phyloP scores from a whole-genome alignment of 2,797 vertebrate species.

The Hyperoplus immaculatus region DNA sequence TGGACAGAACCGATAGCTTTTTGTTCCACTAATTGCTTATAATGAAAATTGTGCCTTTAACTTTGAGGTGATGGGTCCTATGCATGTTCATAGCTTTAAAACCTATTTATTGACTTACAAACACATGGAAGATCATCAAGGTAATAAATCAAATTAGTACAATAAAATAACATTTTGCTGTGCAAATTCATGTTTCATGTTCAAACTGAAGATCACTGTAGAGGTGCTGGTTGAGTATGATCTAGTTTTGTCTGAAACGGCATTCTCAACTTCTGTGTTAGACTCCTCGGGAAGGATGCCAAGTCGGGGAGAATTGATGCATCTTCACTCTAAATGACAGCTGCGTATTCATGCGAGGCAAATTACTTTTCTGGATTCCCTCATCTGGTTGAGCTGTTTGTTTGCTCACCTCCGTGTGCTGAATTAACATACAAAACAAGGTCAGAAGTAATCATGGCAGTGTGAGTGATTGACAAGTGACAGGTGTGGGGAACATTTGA shows the following conservation, averaged over 20 bases:
- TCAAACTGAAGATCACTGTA: not conserved
- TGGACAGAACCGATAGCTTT: not conserved
- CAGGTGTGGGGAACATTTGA: conserved; percentile 38
- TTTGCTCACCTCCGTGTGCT: conserved; percentile 1
- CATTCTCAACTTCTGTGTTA: conserved; percentile 5
- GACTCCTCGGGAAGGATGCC: conserved; percentile 1
- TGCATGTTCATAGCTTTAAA: not conserved
- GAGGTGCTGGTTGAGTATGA: not conserved
- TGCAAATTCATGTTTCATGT: not conserved
- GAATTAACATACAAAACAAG: conserved; percentile 61
- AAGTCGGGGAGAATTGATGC: not conserved
- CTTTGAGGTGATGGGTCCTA: not conserved
- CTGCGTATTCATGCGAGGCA: conserved; percentile 33
- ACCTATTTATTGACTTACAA: conserved; percentile 2
- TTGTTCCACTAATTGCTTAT: not conserved
- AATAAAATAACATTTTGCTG: not conserved
- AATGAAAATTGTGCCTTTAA: not conserved
- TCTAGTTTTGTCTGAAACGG: not conserved
- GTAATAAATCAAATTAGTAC: conserved; percentile 2
- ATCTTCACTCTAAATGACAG: conserved; percentile 36
- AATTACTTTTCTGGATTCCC: conserved; percentile 46
- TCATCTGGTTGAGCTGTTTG: conserved; percentile 37
- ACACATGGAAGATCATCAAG: not conserved
- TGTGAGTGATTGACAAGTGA: conserved; percentile 32
- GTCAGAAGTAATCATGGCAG: conserved; percentile 57